Conservation (phyloP, 2,797 vertebrate species). For the Acridotheres tristis region DNA sequence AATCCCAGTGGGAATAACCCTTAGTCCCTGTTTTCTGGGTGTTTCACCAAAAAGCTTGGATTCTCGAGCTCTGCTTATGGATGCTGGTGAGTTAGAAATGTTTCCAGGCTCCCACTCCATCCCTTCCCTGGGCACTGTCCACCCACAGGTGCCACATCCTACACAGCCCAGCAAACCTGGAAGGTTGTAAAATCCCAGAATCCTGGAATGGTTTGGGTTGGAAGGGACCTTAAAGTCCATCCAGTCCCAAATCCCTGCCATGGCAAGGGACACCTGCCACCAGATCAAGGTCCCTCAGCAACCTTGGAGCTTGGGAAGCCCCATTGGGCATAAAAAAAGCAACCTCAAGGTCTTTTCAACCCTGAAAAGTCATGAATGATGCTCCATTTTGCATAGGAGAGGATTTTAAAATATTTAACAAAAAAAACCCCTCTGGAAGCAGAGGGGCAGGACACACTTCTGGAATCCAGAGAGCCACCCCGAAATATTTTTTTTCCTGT, state of each 20-base stretch:
- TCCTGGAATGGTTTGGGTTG: neutral
- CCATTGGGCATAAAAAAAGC: rapidly evolving
- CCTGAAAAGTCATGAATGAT: neutral
- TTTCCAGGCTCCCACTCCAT: neutral
- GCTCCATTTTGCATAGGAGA: neutral
- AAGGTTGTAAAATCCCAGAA: neutral
- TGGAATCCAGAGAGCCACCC: neutral
- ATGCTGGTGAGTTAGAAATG: neutral
- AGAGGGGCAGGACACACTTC: neutral
- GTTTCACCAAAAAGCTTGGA: neutral
- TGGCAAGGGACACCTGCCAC: neutral
- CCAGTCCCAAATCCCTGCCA: neutral
- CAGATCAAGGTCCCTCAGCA: neutral
- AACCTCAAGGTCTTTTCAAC: neutral
- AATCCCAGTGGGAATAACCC: neutral
- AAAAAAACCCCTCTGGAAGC: neutral
- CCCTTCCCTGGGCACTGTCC: neutral
- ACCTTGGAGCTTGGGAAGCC: neutral
- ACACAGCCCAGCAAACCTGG: rapidly evolving
- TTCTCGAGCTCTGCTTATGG: rapidly evolving
- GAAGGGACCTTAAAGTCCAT: neutral
- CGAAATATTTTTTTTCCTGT: neutral
- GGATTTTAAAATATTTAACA: neutral
- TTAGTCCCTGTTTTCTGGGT: neutral
- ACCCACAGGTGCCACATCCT: rapidly evolving